These are phyloP conservation scores for Ptychodera flava DNA, from an alignment of 35 echinoderm and acorn worm species.

Conservation along the genomic window DNA sequence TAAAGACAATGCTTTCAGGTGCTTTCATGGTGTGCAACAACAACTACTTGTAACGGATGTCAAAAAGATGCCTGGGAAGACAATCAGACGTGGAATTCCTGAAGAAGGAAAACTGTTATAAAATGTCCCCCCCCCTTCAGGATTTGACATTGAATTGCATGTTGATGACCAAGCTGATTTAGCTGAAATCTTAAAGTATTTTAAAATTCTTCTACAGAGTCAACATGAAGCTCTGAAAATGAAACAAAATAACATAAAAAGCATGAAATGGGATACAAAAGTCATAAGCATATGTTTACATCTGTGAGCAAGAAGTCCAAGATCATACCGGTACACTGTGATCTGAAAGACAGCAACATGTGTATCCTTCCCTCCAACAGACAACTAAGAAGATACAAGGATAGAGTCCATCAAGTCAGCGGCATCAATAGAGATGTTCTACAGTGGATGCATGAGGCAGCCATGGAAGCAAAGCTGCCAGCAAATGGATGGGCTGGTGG, in stretches of 20 bases:
- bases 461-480: conserved; percentile 8
- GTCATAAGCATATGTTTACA: conserved; percentile 24
- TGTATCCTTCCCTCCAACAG: conserved; percentile 6
- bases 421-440: conserved; percentile 3
- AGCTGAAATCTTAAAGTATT: background rate
- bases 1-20: too few relatives aligned
- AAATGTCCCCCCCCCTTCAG: too few relatives aligned
- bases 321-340: conserved; percentile 3
- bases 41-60: background rate
- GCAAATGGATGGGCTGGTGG: too few relatives aligned
- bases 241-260: background rate
- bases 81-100: background rate
- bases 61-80: background rate
- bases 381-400: conserved; percentile 6
- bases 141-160: too few relatives aligned
- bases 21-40: too few relatives aligned
- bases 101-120: too few relatives aligned
- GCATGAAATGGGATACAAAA: conserved; percentile 12
- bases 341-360: conserved; percentile 30
- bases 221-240: conserved; percentile 14
- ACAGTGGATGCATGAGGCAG: conserved; percentile 9
- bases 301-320: conserved; percentile 16
- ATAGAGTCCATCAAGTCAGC: conserved; percentile 13
- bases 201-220: conserved; percentile 18
- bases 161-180: background rate